Evolutionary conservation across 2,888 invertebrate species (phyloP).

Genomic region (Nezara viridula): DNA sequence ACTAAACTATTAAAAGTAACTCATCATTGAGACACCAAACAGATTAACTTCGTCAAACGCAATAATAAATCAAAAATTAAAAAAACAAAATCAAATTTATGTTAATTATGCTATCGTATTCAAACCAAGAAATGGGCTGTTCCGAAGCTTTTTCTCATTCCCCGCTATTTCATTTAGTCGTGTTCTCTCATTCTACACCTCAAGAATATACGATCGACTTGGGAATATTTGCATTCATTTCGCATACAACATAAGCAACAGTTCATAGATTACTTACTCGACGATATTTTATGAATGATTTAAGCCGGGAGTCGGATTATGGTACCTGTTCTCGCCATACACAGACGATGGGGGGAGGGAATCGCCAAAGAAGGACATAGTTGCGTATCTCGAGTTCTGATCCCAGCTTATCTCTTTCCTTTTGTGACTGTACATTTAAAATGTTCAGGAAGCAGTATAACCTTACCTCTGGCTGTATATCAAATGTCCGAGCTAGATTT

Average conservation of each 20-base stretch:
- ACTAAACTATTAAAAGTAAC: no score
- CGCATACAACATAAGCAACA: conserved; percentile 15
- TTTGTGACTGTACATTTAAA: background rate
- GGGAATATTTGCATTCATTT: conserved; percentile 4
- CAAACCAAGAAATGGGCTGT: background rate
- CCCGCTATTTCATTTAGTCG: background rate
- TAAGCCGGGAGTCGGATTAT: background rate
- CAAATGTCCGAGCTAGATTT: background rate
- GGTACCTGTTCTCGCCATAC: background rate
- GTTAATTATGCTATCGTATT: background rate
- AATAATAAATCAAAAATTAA: background rate
- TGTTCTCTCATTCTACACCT: conserved; percentile 9
- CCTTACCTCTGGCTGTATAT: background rate
- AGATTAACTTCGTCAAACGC: background rate
- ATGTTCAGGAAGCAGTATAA: background rate
- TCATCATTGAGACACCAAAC: no score
- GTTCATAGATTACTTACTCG: conserved; percentile 7
- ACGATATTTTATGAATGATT: conserved; percentile 23
- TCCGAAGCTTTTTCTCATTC: background rate
- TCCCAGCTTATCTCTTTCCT: conserved; percentile 3
- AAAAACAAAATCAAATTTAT: no score
- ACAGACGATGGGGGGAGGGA: background rate
- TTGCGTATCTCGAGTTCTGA: background rate
- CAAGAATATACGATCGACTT: background rate
- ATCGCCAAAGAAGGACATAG: background rate